A percentile compares a stretch with the other conserved stretches of the same genome.
Conservation (phyloP, 1,140 invertebrate species). For the Saccostrea echinata region DNA sequence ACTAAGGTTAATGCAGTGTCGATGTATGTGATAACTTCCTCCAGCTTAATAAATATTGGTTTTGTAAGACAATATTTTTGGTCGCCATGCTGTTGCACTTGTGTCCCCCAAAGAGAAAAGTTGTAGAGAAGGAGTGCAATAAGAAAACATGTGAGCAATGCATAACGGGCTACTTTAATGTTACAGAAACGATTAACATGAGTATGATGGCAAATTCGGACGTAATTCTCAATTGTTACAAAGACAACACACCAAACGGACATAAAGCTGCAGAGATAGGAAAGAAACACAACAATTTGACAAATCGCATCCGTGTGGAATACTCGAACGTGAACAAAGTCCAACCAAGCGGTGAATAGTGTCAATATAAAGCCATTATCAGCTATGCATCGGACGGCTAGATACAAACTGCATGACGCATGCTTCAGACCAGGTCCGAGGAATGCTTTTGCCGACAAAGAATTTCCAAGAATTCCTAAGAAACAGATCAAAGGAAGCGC, state of each 20-base stretch:
- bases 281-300: conserved; percentile 73
- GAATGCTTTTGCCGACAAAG: conserved; percentile 58
- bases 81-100: conserved; percentile 48
- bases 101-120: conserved; percentile 68
- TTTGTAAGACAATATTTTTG: conserved; percentile 82
- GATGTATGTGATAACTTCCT: conserved; percentile 74
- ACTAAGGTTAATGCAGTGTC: conserved; percentile 83
- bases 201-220: conserved; percentile 72
- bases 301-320: conserved; percentile 71
- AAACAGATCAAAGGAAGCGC: conserved; percentile 57
- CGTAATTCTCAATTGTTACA: conserved; percentile 68
- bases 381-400: conserved; percentile 62
- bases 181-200: conserved; percentile 69
- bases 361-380: conserved; percentile 63
- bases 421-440: conserved; percentile 51
- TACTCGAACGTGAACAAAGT: conserved; percentile 79
- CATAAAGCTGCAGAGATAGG: conserved; percentile 73
- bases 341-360: conserved; percentile 81
- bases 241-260: conserved; percentile 77
- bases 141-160: conserved; percentile 56
- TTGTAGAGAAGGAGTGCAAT: conserved; percentile 66
- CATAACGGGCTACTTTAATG: conserved; percentile 60
- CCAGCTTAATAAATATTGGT: conserved; percentile 81
- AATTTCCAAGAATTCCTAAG: conserved; percentile 65
- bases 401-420: conserved; percentile 65